Conservation (phyloP, 1,140 invertebrate species). For the Acyrthosiphon pisum region DNA sequence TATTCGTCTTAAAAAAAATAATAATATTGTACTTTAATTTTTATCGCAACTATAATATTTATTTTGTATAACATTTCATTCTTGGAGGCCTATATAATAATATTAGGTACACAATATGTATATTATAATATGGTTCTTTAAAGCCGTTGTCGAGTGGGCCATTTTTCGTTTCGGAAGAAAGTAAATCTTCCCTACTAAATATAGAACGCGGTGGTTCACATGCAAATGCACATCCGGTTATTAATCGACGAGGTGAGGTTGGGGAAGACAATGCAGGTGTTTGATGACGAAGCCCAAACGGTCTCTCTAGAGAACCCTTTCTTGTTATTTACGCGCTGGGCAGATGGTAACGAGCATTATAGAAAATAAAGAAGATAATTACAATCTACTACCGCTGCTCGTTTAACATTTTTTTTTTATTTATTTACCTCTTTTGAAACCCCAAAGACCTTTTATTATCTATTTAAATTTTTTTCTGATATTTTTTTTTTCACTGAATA, state of each 20-base stretch:
- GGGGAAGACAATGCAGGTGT: constrained; percentile 45
- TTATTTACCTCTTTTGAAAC: background rate
- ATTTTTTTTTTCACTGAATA: constrained; percentile 17
- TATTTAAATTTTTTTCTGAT: constrained; percentile 8
- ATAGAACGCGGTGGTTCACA: background rate
- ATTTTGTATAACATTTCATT: background rate
- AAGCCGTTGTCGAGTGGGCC: background rate
- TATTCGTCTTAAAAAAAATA: background rate
- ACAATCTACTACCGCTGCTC: constrained; percentile 19
- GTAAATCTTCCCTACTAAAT: constrained; percentile 18
- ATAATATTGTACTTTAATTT: background rate
- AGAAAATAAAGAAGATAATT: constrained; percentile 53
- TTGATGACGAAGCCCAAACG: constrained; percentile 39
- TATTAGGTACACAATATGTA: background rate
- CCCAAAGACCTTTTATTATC: constrained; percentile 36
- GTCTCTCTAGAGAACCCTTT: constrained; percentile 45
- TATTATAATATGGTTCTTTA: background rate
- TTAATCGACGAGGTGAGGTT: background rate
- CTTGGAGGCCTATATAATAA: background rate
- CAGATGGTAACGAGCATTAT: constrained; percentile 43
- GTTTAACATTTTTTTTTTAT: background rate
- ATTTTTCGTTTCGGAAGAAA: constrained; percentile 9
- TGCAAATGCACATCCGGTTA: constrained; percentile 38
- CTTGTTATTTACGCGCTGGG: constrained; percentile 32
- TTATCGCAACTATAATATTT: background rate